Evolutionary conservation across 2,888 invertebrate species (phyloP), one percentile per base, ranked within the genome.

Genomic region (Cantharis rustica): DNA sequence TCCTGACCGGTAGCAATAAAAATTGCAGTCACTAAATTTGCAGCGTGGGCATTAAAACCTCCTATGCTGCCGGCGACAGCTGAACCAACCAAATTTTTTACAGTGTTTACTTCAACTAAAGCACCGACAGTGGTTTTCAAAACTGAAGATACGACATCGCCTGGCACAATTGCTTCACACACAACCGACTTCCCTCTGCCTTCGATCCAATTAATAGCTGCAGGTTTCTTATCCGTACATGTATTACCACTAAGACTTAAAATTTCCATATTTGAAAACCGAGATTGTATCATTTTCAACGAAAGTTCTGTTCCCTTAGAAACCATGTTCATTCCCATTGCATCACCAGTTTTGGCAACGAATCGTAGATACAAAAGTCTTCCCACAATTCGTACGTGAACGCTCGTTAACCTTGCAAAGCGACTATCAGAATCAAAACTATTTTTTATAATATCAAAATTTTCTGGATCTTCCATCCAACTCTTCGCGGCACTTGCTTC

Each of bases 281-380:
- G 89, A 66, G 90, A 89, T 84, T 94, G 93, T 1, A 99, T 91
- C 69, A 92, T 89, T 81, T 93, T 93, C 23, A 99, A 87, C 0
- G 97, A 95, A 84, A 93, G 93, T 89, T 98, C 98, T 0, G 97
- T 95, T 0, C 98, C 98, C 90, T 99, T 99, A 0, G 98, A 98
- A 0, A 99, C 91, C 99, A 99, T 99, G 86, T 99, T 99, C 99
- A 99, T 99, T 64, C 99, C 99, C 99, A 99, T 99, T 2, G 99
- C 99, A 87, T 99, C 99, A 0, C 99, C 99, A 0, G 99, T 99
- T 1, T 92, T 93, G 0, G 99, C 98, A 73, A 95, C 93, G 88
- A 99, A 99, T 81, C 98, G 91, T 68, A 99, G 91, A 87, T 96
- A 98, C 15, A 98, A 88, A 73, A 94, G 93, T n/a, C 96, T 92